A percentile compares a stretch with the other conserved stretches of the same genome.
phyloP scores from a whole-genome alignment of 2,888 invertebrate species.

The Capitulum mitella region DNA sequence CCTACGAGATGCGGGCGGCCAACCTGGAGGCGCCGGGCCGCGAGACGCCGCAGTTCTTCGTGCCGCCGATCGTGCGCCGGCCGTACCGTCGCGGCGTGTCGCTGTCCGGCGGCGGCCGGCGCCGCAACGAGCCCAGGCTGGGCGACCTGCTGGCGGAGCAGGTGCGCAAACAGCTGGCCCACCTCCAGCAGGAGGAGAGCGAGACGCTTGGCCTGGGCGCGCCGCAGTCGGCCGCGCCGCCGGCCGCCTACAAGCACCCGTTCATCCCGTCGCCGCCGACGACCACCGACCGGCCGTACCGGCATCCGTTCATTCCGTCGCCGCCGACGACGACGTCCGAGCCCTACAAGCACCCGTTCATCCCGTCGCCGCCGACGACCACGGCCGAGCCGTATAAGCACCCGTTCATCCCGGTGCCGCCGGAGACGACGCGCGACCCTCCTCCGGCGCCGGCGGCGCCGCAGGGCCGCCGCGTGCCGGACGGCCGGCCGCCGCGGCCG shows the following conservation, averaged over 20 bases:
- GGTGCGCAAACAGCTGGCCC: background rate
- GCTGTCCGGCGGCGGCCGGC: background rate
- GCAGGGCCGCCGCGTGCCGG: background rate
- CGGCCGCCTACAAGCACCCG: background rate
- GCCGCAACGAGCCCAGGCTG: background rate
- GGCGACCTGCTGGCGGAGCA: background rate
- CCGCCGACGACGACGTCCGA: background rate
- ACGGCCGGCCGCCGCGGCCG: background rate
- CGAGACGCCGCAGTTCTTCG: background rate
- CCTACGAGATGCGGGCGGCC: background rate
- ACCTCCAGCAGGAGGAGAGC: background rate
- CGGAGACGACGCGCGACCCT: background rate
- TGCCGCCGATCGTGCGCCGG: conserved; percentile 2
- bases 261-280: background rate
- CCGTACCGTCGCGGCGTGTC: background rate
- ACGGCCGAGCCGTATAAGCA: background rate
- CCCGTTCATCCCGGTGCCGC: background rate
- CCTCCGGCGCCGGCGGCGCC: background rate
- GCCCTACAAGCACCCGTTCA: background rate
- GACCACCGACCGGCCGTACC: background rate
- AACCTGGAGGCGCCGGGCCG: background rate
- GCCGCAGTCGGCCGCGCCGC: background rate
- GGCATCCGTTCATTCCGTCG: background rate
- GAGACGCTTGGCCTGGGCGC: background rate
- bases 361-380: background rate